phyloP scores from a whole-genome alignment of 2,888 invertebrate genomes.

The Hylaea fasciaria region DNA sequence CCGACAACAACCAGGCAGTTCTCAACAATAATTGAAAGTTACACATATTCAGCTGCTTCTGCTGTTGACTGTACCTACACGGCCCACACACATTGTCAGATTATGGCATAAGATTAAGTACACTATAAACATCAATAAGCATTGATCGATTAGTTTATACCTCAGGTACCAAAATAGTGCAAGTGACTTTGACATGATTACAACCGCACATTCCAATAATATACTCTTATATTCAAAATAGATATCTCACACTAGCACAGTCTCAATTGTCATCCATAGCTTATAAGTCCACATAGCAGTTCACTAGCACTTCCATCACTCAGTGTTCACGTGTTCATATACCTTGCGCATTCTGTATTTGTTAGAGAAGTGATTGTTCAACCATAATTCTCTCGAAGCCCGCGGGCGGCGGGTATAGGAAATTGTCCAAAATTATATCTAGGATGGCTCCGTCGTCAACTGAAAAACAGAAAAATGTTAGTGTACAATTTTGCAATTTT shows the following conservation, averaged over 20 bases:
- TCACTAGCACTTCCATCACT: conserved; percentile 31
- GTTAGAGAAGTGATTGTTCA: conserved; percentile 97
- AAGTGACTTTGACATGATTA: conserved; percentile 1
- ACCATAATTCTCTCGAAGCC: conserved; percentile 98
- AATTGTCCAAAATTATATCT: conserved; percentile 96
- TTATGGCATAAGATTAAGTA: too few species aligned
- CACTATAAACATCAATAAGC: too few species aligned
- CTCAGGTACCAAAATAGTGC: not conserved
- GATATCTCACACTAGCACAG: conserved; percentile 12
- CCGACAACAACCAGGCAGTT: too few species aligned
- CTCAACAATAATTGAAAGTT: too few species aligned
- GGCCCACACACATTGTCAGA: too few species aligned
- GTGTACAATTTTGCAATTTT: too few species aligned
- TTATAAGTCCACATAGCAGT: conserved; percentile 15
- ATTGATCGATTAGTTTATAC: too few species aligned
- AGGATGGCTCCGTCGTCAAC: conserved; percentile 99
- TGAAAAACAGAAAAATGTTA: conserved; percentile 68
- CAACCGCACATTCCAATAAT: not conserved
- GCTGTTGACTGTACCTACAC: too few species aligned
- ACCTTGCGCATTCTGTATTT: conserved; percentile 39
- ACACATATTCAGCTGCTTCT: too few species aligned
- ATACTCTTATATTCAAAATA: conserved; percentile 13
- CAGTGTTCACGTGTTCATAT: conserved; percentile 44
- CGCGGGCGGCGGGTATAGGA: conserved; percentile 91
- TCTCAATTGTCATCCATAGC: conserved; percentile 17